Evolutionary conservation across 2,888 invertebrate genomes (phyloP), one percentile per base, ranked within the genome.

Genomic region (Melanostoma scalare): DNA sequence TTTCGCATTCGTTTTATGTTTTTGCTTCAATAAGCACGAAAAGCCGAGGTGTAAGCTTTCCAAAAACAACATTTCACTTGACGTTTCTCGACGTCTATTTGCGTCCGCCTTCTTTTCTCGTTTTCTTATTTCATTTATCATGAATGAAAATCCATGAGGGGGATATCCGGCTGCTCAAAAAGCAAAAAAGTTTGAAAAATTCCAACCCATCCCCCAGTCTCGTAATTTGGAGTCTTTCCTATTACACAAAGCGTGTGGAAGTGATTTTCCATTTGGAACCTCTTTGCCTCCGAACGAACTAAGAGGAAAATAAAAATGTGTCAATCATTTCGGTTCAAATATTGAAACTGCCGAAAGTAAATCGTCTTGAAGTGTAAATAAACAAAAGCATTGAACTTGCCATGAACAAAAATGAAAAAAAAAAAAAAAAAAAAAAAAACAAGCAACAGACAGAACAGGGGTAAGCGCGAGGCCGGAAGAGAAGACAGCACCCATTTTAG

Each of bases 361-460:
- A 81, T 76, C 42, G 76, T 72, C 65, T 80, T 58, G 75, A 79
- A 79, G 69, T 69, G 69, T 80, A 71, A 75, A 75, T 73, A 75
- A 71, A 80, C 63, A 65, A 46, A 71, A 75, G 35, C 65, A 67
- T 78, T 78, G 72, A 78, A 72, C 71, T 72, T 65, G 63, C 40
- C 76, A 56, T 8, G 42, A 33, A 4, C 8, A 31, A 35, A 38
- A 1, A 8, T 20, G 8, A 40, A 33, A 20, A n/a, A 10, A 10
- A 8, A 42, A 44, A 44, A 10, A 8, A 42, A 44, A 44, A 40
- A 33, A 20, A n/a, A 10, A 10, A 8, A 42, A 44, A 44, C 35
- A 20, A 36, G 5, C 38, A 31, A 36, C 3, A n/a, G 50, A 30
- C 31, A 1, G 36, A 31, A 30, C 40, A 35, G 30, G 30, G 50